Evolutionary conservation across 2,113 vertebrate species (phyloP), one percentile per base, ranked within the genome.

Genomic region (Pithys albifrons): DNA sequence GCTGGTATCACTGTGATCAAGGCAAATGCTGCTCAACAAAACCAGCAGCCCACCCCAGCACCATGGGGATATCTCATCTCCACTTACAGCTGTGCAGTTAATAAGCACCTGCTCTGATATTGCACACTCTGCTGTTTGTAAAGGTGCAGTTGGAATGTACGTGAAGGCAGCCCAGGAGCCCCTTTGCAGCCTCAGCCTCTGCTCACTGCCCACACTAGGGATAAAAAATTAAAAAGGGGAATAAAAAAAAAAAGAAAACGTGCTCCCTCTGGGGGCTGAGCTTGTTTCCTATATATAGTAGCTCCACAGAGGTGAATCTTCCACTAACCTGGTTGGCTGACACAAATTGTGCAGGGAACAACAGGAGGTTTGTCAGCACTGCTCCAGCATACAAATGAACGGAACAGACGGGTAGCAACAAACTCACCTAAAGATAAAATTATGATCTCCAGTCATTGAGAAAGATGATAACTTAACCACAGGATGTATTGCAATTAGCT

Each of bases 381-480:
- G 71, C 64, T 92, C 48, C 72, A 62, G 94, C 92, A 95, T 96
- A 94, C 85, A 96, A 97, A 96, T 94, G 85, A 96, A 88, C 1
- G 0, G 29, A 94, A 91, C 86, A 87, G 92, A 91, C 6, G 1
- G 88, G 74, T 78, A 95, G 92, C 88, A 92, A 92, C 94, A 96
- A 95, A 91, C 88, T 96, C 89, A 95, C 88, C 92, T 93, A 84
- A 93, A 96, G 95, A 92, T 85, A 96, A 97, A 97, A 97, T 97
- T 82, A 92, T 92, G 80, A 76, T 95, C 80, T 91, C 91, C 96
- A 96, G 96, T 93, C 93, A 96, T 89, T 91, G 96, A 94, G 96
- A 93, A 96, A 92, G 93, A 96, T 95, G 93, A 84, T 93, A 96
- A 95, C 92, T 94, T 96, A 97, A 95, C 96, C 96, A 96, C 93